These are phyloP conservation scores for Capitella teleta DNA, from an alignment of 1,140 invertebrate species.

Conservation along the genomic window DNA sequence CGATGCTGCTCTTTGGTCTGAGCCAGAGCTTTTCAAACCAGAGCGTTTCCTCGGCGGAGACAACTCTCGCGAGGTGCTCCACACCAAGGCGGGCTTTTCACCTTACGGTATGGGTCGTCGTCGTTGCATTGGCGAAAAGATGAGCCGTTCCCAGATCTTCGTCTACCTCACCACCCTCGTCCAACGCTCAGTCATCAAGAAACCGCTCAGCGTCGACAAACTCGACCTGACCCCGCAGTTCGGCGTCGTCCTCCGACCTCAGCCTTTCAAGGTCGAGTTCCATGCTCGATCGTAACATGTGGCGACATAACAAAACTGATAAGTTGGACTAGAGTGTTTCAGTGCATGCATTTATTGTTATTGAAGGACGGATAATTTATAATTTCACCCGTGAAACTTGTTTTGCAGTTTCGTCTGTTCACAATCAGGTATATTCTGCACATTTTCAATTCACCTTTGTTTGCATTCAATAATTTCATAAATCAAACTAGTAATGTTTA, in stretches of 20 bases:
- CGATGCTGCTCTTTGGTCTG: constrained; percentile 21
- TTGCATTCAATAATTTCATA: no score
- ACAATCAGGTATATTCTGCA: no score
- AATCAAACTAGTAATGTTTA: no score
- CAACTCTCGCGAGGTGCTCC: constrained; percentile 12
- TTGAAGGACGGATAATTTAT: no score
- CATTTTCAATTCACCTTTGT: no score
- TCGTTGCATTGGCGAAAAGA: constrained; percentile 61
- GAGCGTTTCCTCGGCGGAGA: constrained; percentile 24
- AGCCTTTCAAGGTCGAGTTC: no score
- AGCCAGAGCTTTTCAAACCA: constrained; percentile 25
- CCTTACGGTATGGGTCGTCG: constrained; percentile 25
- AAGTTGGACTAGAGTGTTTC: no score
- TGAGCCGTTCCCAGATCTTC: constrained; percentile 27
- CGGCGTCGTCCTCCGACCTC: neutral
- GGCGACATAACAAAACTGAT: no score
- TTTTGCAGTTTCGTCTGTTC: no score
- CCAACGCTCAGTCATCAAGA: neutral
- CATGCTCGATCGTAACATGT: no score
- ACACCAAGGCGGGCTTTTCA: constrained; percentile 24
- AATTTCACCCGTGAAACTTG: no score
- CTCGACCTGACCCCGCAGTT: neutral
- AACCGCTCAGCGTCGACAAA: neutral
- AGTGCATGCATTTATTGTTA: no score
- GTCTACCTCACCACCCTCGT: neutral